Evolutionary conservation across 2,113 vertebrate species (phyloP), one percentile per base, ranked within the genome.

Genomic region (Falcunculus frontatus): DNA sequence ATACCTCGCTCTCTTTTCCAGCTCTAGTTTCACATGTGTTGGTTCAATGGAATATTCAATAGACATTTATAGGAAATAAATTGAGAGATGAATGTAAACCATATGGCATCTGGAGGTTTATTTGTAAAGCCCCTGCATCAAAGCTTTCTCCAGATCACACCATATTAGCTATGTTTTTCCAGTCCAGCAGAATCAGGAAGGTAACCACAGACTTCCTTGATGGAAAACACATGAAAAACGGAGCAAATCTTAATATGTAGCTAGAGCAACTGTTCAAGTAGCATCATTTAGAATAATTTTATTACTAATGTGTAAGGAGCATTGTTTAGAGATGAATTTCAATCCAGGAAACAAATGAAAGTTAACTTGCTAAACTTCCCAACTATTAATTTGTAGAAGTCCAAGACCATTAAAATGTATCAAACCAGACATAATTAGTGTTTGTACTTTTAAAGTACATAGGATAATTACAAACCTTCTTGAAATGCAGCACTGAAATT

Each of bases 41-140:
- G 98, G 98, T 98, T 98, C 98, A 95, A 97, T 98, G 97, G 98
- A 99, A 99, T 98, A 99, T 99, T 99, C 98, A 99, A 98, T 98
- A 98, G 98, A 99, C 99, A 99, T 99, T 99, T 99, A 99, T 99
- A 99, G 99, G 99, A 99, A 99, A 99, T 99, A 99, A 99, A 99
- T 99, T 99, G 99, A 99, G 98, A 99, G 98, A 98, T 98, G 98
- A 99, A 99, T 99, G 98, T 98, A 99, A 99, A 99, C 98, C 99
- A 99, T 99, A 99, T 99, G 99, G 98, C 98, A 98, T 98, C 98
- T 97, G 97, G 98, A 98, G 98, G 99, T 99, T 99, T 99, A 99
- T 99, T 99, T 99, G 99, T 98, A 99, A 99, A 99, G 98, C 98
- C 97, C 97, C 98, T 98, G 99, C 99, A 99, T 99, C 99, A 99